A percentile compares a stretch with the other conserved stretches of the same genome.
Evolutionary conservation across 2,113 vertebrate genomes (phyloP).

Genomic region (Varanus salvator): DNA sequence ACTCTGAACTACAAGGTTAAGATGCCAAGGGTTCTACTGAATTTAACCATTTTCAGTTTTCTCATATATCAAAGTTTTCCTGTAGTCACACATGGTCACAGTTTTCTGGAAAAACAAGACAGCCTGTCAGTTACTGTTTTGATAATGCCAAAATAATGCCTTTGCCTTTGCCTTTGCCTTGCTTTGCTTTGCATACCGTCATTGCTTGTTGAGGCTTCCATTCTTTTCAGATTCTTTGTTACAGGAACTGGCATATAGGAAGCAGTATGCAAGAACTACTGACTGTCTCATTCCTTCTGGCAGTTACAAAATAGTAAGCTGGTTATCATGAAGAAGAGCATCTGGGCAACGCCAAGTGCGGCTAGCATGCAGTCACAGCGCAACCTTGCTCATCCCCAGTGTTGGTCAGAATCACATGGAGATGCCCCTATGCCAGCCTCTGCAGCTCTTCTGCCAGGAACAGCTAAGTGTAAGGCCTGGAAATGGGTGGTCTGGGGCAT

Average conservation of each 20-base stretch:
- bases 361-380: not conserved
- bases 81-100: slow-evolving; percentile 31
- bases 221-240: not conserved
- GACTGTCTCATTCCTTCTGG: not conserved
- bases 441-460: not conserved
- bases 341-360: not conserved
- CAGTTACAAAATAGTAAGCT: slow-evolving; percentile 2
- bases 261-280: not conserved
- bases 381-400: not conserved
- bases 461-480: not conserved
- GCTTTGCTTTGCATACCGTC: too few relatives aligned
- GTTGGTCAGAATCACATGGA: not conserved
- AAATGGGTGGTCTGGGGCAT: not conserved
- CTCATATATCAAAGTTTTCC: slow-evolving; percentile 57
- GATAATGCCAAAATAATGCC: not conserved
- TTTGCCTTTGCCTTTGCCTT: not conserved
- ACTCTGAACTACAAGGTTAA: slow-evolving; percentile 15
- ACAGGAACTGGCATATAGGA: accelerated
- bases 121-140: slow-evolving; percentile 29
- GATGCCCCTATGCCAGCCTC: not conserved
- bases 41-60: slow-evolving; percentile 40
- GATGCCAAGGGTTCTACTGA: slow-evolving; percentile 33
- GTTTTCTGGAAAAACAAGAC: not conserved
- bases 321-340: not conserved
- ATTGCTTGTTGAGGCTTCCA: not conserved